Conservation (phyloP, 2,797 vertebrate species). For the Hemibagrus guttatus region DNA sequence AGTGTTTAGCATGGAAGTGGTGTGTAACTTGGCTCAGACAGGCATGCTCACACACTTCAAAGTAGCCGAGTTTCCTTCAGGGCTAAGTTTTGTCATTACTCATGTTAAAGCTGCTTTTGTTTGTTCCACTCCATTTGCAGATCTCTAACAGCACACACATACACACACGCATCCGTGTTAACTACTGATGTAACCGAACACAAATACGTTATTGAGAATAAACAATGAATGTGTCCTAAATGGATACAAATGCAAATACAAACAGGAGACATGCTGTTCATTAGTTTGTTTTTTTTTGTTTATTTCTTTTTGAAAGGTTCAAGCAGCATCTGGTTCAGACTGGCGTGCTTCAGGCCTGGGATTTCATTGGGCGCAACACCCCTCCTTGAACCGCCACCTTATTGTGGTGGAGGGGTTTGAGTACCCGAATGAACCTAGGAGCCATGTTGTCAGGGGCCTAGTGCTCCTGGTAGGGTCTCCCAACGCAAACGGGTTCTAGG, state of each 20-base stretch:
- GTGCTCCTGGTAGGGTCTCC: no score
- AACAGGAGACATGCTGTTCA: neutral
- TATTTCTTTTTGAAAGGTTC: neutral
- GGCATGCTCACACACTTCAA: constrained; percentile 9
- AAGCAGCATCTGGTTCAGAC: neutral
- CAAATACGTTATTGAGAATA: neutral
- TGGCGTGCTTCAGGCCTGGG: neutral
- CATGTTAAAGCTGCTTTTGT: constrained; percentile 23
- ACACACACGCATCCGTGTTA: neutral
- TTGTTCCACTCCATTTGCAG: neutral
- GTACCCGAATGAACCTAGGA: no score
- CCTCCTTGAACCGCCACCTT: no score
- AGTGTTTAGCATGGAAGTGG: neutral
- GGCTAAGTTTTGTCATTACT: neutral
- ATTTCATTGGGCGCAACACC: neutral
- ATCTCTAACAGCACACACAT: neutral
- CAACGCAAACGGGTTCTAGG: no score
- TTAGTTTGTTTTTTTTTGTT: neutral
- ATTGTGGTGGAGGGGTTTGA: no score
- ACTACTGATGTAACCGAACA: neutral
- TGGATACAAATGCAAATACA: neutral
- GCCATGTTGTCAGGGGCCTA: no score
- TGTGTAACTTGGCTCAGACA: neutral
- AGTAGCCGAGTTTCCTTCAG: neutral
- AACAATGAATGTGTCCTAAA: neutral